These are phyloP conservation scores for Mohoua ochrocephala DNA, from an alignment of 2,113 vertebrate genomes.

Conservation along the genomic window DNA sequence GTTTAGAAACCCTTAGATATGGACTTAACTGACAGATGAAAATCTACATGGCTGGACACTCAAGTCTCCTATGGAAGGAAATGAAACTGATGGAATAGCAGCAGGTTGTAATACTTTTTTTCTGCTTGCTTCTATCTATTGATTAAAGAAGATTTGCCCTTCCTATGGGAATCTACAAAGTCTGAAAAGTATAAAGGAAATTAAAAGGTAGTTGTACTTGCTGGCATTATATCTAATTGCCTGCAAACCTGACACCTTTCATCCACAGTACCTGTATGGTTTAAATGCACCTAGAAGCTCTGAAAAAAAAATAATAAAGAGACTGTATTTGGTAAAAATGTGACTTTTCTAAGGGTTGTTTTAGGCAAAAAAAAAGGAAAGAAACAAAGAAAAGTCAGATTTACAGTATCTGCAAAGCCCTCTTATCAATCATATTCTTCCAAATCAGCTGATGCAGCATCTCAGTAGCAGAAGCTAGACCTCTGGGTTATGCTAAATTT, in stretches of 20 bases:
- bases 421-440: neutral
- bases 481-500: neutral
- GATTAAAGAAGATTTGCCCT: conserved; percentile 19
- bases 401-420: neutral
- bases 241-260: neutral
- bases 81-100: neutral
- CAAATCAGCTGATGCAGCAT: neutral
- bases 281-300: neutral
- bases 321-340: neutral
- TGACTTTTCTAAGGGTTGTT: neutral
- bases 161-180: neutral
- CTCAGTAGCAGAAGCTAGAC: neutral
- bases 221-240: neutral
- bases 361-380: neutral
- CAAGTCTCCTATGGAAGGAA: neutral
- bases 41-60: neutral
- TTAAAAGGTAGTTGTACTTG: neutral
- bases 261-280: neutral
- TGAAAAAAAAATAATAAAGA: neutral
- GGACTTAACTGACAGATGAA: neutral
- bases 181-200: conserved; percentile 6
- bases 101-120: neutral
- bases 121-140: neutral
- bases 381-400: neutral
- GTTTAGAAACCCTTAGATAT: neutral